Base-by-base conservation (phyloP, 1,140 invertebrate genomes). In the Zophobas atratus region DNA sequence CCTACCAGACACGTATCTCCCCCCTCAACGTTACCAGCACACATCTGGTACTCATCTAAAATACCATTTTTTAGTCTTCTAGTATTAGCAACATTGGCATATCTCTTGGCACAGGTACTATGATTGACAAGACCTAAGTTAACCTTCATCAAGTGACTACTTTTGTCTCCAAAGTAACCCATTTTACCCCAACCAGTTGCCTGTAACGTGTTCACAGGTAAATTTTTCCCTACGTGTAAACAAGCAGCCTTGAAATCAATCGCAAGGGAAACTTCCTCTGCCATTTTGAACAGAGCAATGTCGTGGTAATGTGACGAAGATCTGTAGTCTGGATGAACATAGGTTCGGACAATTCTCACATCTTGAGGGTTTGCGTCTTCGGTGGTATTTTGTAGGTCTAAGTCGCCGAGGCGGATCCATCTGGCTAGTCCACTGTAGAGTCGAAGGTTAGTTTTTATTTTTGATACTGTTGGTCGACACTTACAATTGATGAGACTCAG, bases 121-220 rank as follows among this genome's bases (percentile, higher is more conserved):
- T 84, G 78, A 34, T 75, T 75, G 3, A 86, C 83, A 32, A 86
- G 78, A 38, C 84, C 77, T 20, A 89, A 67, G 0, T 81, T 84
- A 1, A 90, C 90, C 81, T 91, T 90, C 0, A 88, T 81, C 35
- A 91, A 82, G 80, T 88, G 83, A 3, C 86, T 81, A 3, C 89
- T 89, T 32, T 81, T 83, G 1, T 82, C 60, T 0, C 87, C 87
- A 2, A 32, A 70, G 60, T 2, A 53, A 6, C 48, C 49, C 20
- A 43, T 60, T 36, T 81, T 77, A n/a, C 90, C 90, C 89, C 89
- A 91, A 36, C 90, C 90, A 49, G 88, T 88, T 20, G 80, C 81
- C 5, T 48, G 70, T 6, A 55, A 32, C 3, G 33, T 35, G 55
- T 67, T 39, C 1, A 1, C 5, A n/a, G 56, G 49, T 33, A 80